Evolutionary conservation across 1,140 invertebrate genomes (phyloP), one percentile per base, ranked within the genome.

Genomic region (Drosophila paulistorum): DNA sequence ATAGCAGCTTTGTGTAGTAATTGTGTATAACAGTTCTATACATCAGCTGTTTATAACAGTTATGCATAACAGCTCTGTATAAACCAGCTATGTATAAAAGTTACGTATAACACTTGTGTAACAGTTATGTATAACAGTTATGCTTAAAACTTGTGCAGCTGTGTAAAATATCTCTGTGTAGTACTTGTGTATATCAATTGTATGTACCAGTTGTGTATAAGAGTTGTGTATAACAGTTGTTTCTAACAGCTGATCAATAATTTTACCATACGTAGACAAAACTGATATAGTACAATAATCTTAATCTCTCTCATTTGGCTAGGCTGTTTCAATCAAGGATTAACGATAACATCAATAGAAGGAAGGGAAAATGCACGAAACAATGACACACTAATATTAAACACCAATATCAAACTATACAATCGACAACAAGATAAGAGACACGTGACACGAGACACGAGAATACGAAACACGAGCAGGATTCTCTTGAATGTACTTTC

Each of bases 361-460:
- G 9, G 2, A 51, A 48, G 45, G 45, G 45, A 20, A 48, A 48
- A 39, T 39, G 10, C 10, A 39, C 10, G 37, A 39, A 26, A 39
- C 37, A 39, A 11, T 11, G 10, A 39, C 7, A 35, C 35, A 35
- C 35, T 10, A 17, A 7, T 48, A 48, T 6, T 6, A 17, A 48
- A 48, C 45, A 48, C 6, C 45, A 48, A 48, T 4, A 48, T 14
- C 10, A 37, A 37, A 37, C 14, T 1, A 48, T n/a, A 45, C 42
- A 45, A 45, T 14, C 7, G 45, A 51, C 45, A 51, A 3, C 2
- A 23, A 23, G 4, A 51, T 3, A 51, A 10, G 45, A 51, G 45
- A 51, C 14, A 45, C 62, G 68, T 17, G 17, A 9, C 20, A 42
- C 23, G 71, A 30, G 30, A 30, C 30, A 30, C 30, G 30, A 30